Evolutionary conservation across 2,888 invertebrate genomes (phyloP), one percentile per base, ranked within the genome.

Genomic region (Pollenia amentaria): DNA sequence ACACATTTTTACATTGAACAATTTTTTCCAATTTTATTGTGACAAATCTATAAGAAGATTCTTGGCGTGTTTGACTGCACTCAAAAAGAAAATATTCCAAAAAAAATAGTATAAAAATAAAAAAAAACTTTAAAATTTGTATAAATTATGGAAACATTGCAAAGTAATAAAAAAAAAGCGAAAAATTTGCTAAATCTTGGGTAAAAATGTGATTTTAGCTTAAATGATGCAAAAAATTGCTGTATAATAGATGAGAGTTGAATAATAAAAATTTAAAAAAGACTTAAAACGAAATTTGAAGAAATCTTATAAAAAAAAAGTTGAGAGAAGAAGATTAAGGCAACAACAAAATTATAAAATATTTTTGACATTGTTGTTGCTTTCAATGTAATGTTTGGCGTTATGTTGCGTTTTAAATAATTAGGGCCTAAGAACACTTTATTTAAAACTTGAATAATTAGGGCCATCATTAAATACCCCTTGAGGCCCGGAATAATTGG

Each of bases 211-310:
- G 55, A 80, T 67, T 84, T 84, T n/a, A 65, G 44, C 69, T 64
- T 40, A 80, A 85, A 81, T 81, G 85, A 76, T 70, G 85, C 76
- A 72, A 76, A 76, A 80, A 81, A 85, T 76, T 76, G 80, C 64
- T 48, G 18, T 46, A 55, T 55, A 40, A 65, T 81, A 11, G n/a
- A 65, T 55, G 38, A 21, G 1, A 38, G 14, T 62, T 29, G 14
- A 72, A 18, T 44, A 11, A 12, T n/a, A 55, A 80, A 55, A 55
- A 42, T 42, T 55, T 9, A 70, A 1, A 38, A 70, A 18, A 53
- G 42, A 53, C 11, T 3, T 42, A 40, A 29, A 29, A 29, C 4
- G 29, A 29, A 29, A 3, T 6, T 6, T 0, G 29, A 6, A 0
- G 29, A 6, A 29, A 29, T 29, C 6, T 29, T 29, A 29, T 29